Evolutionary conservation across 2,113 vertebrate species (phyloP).

Genomic region (Neotoma lepida): DNA sequence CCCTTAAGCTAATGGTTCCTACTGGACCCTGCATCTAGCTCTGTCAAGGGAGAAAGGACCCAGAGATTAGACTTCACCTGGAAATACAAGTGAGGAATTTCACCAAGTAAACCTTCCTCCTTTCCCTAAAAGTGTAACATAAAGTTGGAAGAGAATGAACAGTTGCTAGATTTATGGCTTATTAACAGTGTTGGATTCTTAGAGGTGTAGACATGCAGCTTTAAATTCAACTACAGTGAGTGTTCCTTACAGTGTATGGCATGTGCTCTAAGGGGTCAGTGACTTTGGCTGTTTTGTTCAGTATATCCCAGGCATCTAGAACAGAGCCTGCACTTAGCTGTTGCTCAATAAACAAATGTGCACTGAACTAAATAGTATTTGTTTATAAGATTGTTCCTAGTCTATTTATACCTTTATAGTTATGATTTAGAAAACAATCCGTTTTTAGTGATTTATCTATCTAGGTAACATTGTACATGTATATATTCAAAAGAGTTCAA

Average conservation of each 20-base stretch:
- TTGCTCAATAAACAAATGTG: background rate
- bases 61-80: background rate
- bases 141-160: background rate
- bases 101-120: background rate
- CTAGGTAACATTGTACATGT: background rate
- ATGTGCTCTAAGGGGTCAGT: too few relatives aligned
- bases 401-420: background rate
- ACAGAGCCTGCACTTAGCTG: background rate
- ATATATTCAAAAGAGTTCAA: background rate
- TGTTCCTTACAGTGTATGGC: background rate
- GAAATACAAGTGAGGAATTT: slow-evolving; percentile 4
- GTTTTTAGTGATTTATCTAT: background rate
- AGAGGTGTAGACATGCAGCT: background rate
- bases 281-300: background rate
- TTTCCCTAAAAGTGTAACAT: slow-evolving; percentile 35
- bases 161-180: slow-evolving; percentile 15
- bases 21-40: background rate
- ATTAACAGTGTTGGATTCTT: background rate
- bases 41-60: background rate
- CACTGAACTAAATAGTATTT: background rate
- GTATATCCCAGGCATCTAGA: background rate
- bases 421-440: background rate
- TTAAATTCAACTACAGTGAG: background rate
- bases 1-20: background rate
- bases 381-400: background rate